Conservation (phyloP, 2,888 invertebrate species). For the Pseudococcus viburni region DNA sequence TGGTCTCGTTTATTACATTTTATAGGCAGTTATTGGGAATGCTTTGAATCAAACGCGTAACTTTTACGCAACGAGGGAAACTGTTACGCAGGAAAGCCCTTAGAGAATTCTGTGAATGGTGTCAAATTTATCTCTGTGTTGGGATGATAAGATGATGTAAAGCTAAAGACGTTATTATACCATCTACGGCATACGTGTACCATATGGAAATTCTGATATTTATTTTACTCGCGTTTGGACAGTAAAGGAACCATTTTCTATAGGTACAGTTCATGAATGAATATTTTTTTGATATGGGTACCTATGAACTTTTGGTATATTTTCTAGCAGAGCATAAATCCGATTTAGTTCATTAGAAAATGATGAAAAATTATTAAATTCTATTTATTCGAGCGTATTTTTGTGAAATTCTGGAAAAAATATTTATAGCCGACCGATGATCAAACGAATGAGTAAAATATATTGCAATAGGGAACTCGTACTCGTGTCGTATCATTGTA, state of each 20-base stretch:
- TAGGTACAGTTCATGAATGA: background rate
- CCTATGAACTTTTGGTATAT: background rate
- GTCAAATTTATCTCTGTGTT: background rate
- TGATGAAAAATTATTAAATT: too few relatives aligned
- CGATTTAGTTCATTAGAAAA: too few relatives aligned
- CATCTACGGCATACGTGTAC: background rate
- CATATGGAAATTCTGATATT: background rate
- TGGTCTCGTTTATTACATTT: conserved; percentile 7
- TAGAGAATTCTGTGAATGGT: background rate
- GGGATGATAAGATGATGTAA: conserved; percentile 5
- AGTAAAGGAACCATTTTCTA: background rate
- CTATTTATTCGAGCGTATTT: too few relatives aligned
- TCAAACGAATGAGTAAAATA: background rate
- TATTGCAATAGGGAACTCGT: background rate
- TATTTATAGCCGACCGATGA: background rate
- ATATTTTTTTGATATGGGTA: background rate
- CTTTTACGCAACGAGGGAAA: background rate
- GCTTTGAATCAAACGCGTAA: background rate
- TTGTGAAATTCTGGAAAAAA: background rate
- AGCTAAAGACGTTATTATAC: background rate
- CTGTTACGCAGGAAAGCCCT: background rate
- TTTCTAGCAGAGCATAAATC: too few relatives aligned
- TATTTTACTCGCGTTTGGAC: background rate
- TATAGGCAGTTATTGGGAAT: background rate
- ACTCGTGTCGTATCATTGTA: background rate